Evolutionary conservation across 2,113 vertebrate genomes (phyloP), one percentile per base, ranked within the genome.

Genomic region (Ancistrus triradiatus): DNA sequence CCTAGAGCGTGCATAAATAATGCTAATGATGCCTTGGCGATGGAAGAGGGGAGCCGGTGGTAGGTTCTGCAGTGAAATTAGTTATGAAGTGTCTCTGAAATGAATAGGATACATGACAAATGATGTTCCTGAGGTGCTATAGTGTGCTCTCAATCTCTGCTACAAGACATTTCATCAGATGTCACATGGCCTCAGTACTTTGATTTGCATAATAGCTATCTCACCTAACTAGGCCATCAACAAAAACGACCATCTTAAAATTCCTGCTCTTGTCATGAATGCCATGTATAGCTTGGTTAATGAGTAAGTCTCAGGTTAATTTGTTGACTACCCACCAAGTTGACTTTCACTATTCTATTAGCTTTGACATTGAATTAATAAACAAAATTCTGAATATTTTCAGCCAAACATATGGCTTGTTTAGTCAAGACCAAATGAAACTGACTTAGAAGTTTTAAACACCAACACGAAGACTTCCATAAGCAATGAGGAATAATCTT

Each of bases 1-100:
- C 63, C 33, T 72, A 58, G 43, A 76, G 79, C 73, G 74, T 78
- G 66, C 75, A 84, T 84, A 79, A 87, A 80, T 84, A 82, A 86
- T 77, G 72, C 78, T 85, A 82, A 81, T 83, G 77, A 78, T 79
- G 70, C 66, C 48, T 47, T 64, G 28, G 60, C 69, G 65, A 73
- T 79, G 58, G 65, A 76, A 76, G 76, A 77, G 72, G 37, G 31
- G 76, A 74, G 77, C 76, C 70, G 63, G 76, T 63, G 73, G 42
- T 61, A 50, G 75, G 50, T 79, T 79, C 72, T 57, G 74, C 66
- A 69, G 75, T 77, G 73, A 78, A 81, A 79, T 76, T 43, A 66
- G 69, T 67, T 69, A 44, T n/a, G 52, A 27, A 50, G 76, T 78
- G 78, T 62, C 82, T 80, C 81, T 81, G 77, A 76, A 84, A 80